A percentile compares a stretch with the other conserved stretches of the same genome.
Evolutionary conservation across 2,888 invertebrate genomes (phyloP).

Genomic region (Scaptomyza cyrtandrae): DNA sequence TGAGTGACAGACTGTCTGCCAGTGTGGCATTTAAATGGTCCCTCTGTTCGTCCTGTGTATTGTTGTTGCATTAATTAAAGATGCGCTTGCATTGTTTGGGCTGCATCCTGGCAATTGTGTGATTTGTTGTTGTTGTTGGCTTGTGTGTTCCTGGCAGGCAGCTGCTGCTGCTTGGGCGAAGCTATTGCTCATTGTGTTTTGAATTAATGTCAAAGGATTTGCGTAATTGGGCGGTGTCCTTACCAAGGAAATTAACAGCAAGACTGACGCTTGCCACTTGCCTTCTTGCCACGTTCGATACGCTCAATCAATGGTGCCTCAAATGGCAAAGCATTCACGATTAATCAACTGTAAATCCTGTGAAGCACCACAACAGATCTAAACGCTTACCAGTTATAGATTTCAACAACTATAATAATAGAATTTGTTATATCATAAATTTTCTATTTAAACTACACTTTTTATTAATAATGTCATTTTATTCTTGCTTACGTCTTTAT

Average conservation of each 20-base stretch:
- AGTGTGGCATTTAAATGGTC: constrained; percentile 58
- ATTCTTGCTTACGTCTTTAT: no score
- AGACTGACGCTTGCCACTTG: constrained; percentile 34
- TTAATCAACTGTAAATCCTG: constrained; percentile 11
- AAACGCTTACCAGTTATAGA: neutral
- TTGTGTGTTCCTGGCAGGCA: constrained; percentile 1
- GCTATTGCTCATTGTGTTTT: constrained; percentile 48
- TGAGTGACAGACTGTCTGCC: constrained; percentile 15
- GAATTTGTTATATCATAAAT: neutral
- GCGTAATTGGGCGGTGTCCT: constrained; percentile 52
- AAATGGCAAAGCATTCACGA: neutral
- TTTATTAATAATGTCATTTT: no score
- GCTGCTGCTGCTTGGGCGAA: constrained; percentile 7
- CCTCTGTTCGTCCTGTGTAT: constrained; percentile 32
- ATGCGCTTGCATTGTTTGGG: constrained; percentile 56
- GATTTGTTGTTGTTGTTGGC: constrained; percentile 28
- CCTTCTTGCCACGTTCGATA: neutral
- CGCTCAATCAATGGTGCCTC: constrained; percentile 5
- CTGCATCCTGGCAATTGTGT: constrained; percentile 22
- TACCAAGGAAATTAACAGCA: constrained; percentile 42
- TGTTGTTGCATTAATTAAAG: constrained; percentile 66
- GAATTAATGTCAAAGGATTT: constrained; percentile 64
- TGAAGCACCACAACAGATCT: constrained; percentile 1
- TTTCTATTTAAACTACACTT: neutral
- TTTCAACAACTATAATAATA: neutral